Evolutionary conservation across 2,113 vertebrate genomes (phyloP).

Genomic region (Columba livia): DNA sequence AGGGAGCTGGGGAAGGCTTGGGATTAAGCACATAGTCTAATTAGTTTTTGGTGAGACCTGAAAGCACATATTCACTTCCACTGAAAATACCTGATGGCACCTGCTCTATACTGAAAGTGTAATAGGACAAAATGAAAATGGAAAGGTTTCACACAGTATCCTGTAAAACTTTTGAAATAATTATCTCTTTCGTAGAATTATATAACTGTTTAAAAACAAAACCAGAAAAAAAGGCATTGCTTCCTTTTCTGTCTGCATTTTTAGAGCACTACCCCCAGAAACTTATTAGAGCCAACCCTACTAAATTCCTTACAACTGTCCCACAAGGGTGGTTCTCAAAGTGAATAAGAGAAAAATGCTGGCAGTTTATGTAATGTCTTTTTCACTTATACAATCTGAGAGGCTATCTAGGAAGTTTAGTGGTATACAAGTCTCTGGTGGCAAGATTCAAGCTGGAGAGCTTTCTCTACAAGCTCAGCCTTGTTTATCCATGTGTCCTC

Average conservation of each 20-base stretch:
- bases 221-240: neutral
- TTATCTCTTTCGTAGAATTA: neutral
- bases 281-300: neutral
- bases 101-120: neutral
- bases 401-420: constrained; percentile 10
- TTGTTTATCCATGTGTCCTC: neutral
- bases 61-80: neutral
- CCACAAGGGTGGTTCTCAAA: constrained; percentile 36
- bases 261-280: neutral
- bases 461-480: neutral
- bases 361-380: constrained; percentile 3
- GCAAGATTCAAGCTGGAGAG: constrained; percentile 10
- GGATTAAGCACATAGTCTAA: neutral
- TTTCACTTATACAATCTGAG: constrained; percentile 27
- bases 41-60: neutral
- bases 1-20: neutral
- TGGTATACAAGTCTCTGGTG: neutral
- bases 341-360: constrained; percentile 31
- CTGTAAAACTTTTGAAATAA: neutral
- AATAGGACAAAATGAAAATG: neutral
- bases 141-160: neutral
- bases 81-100: neutral
- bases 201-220: neutral
- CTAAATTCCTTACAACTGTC: constrained; percentile 32
- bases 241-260: constrained; percentile 11